These are phyloP conservation scores for Staurois parvus DNA, from an alignment of 2,797 vertebrate genomes.

Conservation along the genomic window DNA sequence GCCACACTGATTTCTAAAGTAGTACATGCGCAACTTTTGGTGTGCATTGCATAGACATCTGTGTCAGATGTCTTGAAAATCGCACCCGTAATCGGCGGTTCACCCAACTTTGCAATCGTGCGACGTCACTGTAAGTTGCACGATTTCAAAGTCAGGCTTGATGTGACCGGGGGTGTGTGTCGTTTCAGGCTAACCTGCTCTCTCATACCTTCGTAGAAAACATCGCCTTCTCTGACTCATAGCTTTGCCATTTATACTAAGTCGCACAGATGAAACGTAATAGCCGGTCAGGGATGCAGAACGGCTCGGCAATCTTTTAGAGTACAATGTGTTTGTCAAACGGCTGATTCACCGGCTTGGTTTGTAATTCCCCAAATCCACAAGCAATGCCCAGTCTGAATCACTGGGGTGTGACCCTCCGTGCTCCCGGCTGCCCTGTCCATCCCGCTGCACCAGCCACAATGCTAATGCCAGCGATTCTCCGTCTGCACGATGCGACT, in stretches of 20 bases:
- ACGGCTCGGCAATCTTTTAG: background rate
- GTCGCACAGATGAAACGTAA: background rate
- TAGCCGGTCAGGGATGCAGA: background rate
- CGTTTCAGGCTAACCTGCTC: background rate
- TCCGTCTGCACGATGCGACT: background rate
- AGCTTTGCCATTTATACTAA: background rate
- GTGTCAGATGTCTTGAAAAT: no score
- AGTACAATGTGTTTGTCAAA: background rate
- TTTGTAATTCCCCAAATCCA: slow-evolving; percentile 6
- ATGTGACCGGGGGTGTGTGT: no score
- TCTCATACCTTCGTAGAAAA: background rate
- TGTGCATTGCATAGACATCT: no score
- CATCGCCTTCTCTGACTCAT: background rate
- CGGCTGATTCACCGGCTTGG: background rate
- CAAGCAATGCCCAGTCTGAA: background rate
- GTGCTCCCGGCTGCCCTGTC: no score
- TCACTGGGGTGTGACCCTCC: slow-evolving; percentile 7
- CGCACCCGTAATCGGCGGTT: no score
- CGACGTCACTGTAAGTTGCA: no score
- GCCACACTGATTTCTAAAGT: no score
- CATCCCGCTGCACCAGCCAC: background rate
- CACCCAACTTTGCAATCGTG: no score
- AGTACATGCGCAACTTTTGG: no score
- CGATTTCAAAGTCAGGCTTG: no score
- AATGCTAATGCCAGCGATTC: background rate